Percentiles rank a stretch among this genome's conserved stretches.
phyloP scores from a whole-genome alignment of 1,140 invertebrate species.

The Spodoptera frugiperda region DNA sequence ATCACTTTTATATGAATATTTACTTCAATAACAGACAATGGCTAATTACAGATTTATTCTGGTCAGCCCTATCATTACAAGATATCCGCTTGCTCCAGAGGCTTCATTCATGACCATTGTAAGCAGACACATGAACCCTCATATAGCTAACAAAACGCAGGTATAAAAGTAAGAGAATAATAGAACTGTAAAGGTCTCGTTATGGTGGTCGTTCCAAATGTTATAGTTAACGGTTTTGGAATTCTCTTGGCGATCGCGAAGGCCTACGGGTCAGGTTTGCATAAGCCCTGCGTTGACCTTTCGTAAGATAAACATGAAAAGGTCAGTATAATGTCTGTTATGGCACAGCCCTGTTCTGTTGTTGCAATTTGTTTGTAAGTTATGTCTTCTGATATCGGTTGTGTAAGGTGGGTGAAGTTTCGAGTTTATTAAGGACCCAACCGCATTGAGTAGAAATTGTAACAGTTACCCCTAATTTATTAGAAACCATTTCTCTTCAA shows the following conservation, averaged over 20 bases:
- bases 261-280: slow-evolving; percentile 46
- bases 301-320: slow-evolving; percentile 46
- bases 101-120: slow-evolving; percentile 16
- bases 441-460: not conserved
- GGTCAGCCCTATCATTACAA: slow-evolving; percentile 32
- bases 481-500: not conserved
- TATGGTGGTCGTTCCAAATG: slow-evolving; percentile 32
- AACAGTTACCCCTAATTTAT: not conserved
- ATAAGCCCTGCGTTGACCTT: slow-evolving; percentile 47
- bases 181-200: slow-evolving; percentile 7
- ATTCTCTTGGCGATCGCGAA: slow-evolving; percentile 43
- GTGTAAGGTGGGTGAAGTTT: not conserved
- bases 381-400: slow-evolving; percentile 36
- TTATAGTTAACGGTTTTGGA: slow-evolving; percentile 47
- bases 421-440: not conserved
- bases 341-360: slow-evolving; percentile 27
- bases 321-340: slow-evolving; percentile 42
- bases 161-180: slow-evolving; percentile 8
- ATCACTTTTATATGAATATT: slow-evolving; percentile 17
- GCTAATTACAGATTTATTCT: slow-evolving; percentile 40
- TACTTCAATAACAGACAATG: slow-evolving; percentile 38
- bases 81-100: slow-evolving; percentile 29
- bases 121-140: slow-evolving; percentile 13
- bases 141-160: not conserved
- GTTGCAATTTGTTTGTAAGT: slow-evolving; percentile 41